Evolutionary conservation across 2,888 invertebrate species (phyloP), one percentile per base, ranked within the genome.

Genomic region (Melanotus villosus): DNA sequence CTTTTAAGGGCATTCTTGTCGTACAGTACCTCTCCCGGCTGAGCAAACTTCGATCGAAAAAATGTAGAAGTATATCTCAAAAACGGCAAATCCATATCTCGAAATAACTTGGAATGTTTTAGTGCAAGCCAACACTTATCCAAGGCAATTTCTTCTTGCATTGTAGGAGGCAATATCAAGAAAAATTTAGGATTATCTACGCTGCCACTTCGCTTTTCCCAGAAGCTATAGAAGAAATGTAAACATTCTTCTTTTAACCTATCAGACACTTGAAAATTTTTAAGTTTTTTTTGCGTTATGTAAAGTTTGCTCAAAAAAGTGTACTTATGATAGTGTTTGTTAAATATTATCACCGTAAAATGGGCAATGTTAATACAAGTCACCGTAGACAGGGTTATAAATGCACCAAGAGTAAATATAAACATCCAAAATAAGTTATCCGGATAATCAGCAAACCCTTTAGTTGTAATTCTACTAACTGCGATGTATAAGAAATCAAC

Each of bases 31-130:
- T 76, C 73, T 0, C 76, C 77, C 0, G 77, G 75, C 4, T 73
- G 65, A 10, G 65, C 50, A 60, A 75, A 75, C 45, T 64, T 65
- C 23, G 73, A 72, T 7, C 65, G 54, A 16, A 73, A 56, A 6
- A 73, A 67, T 12, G 47, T 57, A 0, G 77, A 66, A 1, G 75
- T n/a, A 38, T 68, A 70, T 1, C 75, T 62, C 7, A 78, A 26
- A 21, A 78, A 71, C 10, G 75, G 70, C 30, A 74, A 38, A 3
- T 72, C 68, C 54, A 72, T 60, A 18, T 67, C 19, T n/a, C 73
- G 56, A 52, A 78, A 78, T 2, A 78, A 14, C 19, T 75, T 70
- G 0, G 77, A 77, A 57, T 78, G 76, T 52, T 70, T 73, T 7
- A 78, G 59, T 2, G 72, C 72, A 12, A 70, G 43, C 69, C 74